These are phyloP conservation scores for Apocrypta bakeri DNA, from an alignment of 1,140 invertebrate species.

Conservation along the genomic window DNA sequence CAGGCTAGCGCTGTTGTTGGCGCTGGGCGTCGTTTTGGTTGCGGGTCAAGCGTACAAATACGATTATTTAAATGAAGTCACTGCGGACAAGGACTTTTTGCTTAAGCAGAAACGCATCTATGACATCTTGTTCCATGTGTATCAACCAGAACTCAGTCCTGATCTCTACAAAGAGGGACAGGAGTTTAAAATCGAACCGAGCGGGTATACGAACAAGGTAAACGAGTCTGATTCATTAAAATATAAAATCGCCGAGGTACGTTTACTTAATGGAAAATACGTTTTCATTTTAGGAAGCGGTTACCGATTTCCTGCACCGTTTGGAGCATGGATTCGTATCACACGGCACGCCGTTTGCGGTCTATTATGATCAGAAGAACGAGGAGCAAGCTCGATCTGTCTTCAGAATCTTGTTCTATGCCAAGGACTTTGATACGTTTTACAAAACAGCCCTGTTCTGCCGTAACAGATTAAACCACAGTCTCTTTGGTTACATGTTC, in stretches of 20 bases:
- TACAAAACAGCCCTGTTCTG: constrained; percentile 80
- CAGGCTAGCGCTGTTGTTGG: constrained; percentile 56
- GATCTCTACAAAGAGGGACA: constrained; percentile 74
- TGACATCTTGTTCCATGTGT: constrained; percentile 78
- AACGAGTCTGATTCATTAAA: too few relatives aligned
- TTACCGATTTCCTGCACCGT: constrained; percentile 62
- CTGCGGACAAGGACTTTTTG: constrained; percentile 65
- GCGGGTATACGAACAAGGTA: constrained; percentile 54
- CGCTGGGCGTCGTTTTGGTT: constrained; percentile 52
- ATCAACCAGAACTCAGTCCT: constrained; percentile 74
- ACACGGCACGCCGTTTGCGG: constrained; percentile 68
- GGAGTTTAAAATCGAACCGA: constrained; percentile 74
- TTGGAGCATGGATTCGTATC: constrained; percentile 72
- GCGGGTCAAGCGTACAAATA: constrained; percentile 43
- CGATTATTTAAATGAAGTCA: constrained; percentile 54
- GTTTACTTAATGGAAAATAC: too few relatives aligned
- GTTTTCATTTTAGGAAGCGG: constrained; percentile 57
- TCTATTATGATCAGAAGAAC: constrained; percentile 72
- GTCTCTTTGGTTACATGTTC: constrained; percentile 78
- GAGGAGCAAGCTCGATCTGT: constrained; percentile 75
- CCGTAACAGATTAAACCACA: constrained; percentile 78
- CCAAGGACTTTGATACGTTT: constrained; percentile 80
- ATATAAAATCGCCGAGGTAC: too few relatives aligned
- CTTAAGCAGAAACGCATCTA: constrained; percentile 78
- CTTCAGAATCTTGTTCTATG: constrained; percentile 77